Base-by-base conservation (phyloP, 2,113 vertebrate species). In the Stercorarius parasiticus region DNA sequence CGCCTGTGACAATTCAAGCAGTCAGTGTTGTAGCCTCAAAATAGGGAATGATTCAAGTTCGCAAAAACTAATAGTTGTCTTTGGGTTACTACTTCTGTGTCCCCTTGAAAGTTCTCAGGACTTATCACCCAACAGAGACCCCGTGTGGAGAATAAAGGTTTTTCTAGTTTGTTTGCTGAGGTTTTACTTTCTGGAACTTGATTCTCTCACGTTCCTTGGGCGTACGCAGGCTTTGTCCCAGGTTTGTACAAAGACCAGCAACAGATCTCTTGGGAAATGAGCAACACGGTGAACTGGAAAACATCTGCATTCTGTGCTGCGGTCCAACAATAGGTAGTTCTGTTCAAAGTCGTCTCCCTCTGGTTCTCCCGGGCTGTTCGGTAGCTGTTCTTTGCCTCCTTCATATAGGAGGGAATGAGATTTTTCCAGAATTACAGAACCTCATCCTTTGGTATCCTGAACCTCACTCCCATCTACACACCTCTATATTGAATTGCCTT, bases 321-420 rank as follows among this genome's bases (percentile, higher is more conserved):
- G 3, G 0, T 16, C 3, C 9, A 15, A 9, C 26, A 34, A 1
- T 22, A 20, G 64, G 11, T 20, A 18, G 18, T 38, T 45, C 11
- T 29, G 34, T 15, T 29, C 30, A 32, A n/a, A 32, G 42, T n/a
- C n/a, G 2, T 58, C 49, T 43, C 40, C 40, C 49, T 67, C 53
- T 49, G 14, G 15, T 53, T 67, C 67, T 36, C 20, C 2, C 5
- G 25, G 45, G 59, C 53, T 61, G 16, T 15, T 74, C 27, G 22
- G 61, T 53, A 43, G 16, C 59, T 62, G 40, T 18, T 9, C 6
- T 58, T 45, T 67, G 9, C 38, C 34, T 26, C 36, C 53, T 47
- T 26, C 11, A 5, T 25, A 20, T 6, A 13, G 47, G 67, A 84
- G 9, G n/a, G 22, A 7, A 13, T 56, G 32, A 53, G 38, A 16